phyloP scores from a whole-genome alignment of 2,797 vertebrate genomes.

The Thalassophryne amazonica region DNA sequence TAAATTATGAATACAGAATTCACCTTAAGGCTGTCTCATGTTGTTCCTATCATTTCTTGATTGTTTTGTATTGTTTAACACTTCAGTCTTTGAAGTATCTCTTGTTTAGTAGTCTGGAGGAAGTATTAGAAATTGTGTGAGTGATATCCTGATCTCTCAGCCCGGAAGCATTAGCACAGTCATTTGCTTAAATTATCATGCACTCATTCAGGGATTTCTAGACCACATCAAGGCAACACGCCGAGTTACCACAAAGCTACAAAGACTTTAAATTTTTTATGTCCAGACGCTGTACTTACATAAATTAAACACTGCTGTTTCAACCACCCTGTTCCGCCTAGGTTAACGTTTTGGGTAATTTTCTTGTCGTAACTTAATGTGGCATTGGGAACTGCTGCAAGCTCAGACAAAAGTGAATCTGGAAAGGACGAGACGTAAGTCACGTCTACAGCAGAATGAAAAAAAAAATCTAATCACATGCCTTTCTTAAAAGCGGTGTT shows the following conservation, averaged over 20 bases:
- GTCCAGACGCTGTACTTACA: conserved; percentile 23
- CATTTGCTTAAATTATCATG: conserved; percentile 48
- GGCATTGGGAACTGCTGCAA: neutral
- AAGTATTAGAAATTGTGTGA: conserved; percentile 45
- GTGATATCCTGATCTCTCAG: conserved; percentile 31
- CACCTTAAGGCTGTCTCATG: no score
- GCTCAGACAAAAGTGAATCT: neutral
- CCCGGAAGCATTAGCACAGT: conserved; percentile 41
- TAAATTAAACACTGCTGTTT: conserved; percentile 12
- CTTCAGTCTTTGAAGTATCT: conserved; percentile 1
- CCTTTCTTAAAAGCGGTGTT: conserved; percentile 3
- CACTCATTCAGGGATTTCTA: conserved; percentile 43
- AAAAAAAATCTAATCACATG: conserved; percentile 25
- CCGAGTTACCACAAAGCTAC: conserved; percentile 3
- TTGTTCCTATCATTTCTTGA: no score
- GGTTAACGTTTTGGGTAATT: conserved; percentile 26
- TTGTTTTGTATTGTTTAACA: no score
- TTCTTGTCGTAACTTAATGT: neutral
- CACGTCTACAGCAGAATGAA: conserved; percentile 27
- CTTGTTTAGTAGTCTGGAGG: conserved; percentile 21
- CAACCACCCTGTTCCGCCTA: conserved; percentile 4
- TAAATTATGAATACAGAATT: no score
- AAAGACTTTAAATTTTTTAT: conserved; percentile 6
- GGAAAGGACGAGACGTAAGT: conserved; percentile 28
- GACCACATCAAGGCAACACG: conserved; percentile 51